phyloP scores from a whole-genome alignment of 2,888 invertebrate genomes.

The Lasioglossum lativentre region DNA sequence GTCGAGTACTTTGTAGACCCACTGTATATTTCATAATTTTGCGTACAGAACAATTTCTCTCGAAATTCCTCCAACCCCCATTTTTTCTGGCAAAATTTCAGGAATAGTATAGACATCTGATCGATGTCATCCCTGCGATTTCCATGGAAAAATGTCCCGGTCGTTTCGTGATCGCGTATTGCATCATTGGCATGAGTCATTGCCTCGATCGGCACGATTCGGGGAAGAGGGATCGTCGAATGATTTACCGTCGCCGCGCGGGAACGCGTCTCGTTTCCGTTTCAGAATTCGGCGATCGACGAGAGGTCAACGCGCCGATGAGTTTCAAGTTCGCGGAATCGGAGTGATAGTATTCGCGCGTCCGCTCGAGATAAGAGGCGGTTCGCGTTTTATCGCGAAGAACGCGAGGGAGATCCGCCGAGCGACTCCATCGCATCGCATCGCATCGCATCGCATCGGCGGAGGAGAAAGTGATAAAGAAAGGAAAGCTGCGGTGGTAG shows the following conservation, averaged over 20 bases:
- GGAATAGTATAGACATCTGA: too few relatives aligned
- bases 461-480: conserved; percentile 65
- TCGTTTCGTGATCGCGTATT: conserved; percentile 26
- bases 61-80: too few relatives aligned
- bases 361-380: conserved; percentile 26
- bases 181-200: conserved; percentile 63
- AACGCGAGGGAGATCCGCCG: background rate
- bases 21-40: too few relatives aligned
- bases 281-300: background rate
- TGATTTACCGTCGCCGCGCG: conserved; percentile 33
- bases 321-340: conserved; percentile 15
- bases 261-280: background rate
- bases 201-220: conserved; percentile 53
- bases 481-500: conserved; percentile 43
- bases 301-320: conserved; percentile 3
- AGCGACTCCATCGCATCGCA: conserved; percentile 27
- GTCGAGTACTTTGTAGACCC: too few relatives aligned
- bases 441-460: background rate
- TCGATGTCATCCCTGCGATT: background rate
- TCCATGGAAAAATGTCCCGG: conserved; percentile 5
- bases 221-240: conserved; percentile 25
- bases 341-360: conserved; percentile 10
- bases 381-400: conserved; percentile 15
- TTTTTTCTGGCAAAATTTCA: too few relatives aligned
- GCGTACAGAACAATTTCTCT: too few relatives aligned